These are phyloP conservation scores for Tenthredo distinguenda DNA, from an alignment of 2,888 invertebrate species.

Conservation along the genomic window DNA sequence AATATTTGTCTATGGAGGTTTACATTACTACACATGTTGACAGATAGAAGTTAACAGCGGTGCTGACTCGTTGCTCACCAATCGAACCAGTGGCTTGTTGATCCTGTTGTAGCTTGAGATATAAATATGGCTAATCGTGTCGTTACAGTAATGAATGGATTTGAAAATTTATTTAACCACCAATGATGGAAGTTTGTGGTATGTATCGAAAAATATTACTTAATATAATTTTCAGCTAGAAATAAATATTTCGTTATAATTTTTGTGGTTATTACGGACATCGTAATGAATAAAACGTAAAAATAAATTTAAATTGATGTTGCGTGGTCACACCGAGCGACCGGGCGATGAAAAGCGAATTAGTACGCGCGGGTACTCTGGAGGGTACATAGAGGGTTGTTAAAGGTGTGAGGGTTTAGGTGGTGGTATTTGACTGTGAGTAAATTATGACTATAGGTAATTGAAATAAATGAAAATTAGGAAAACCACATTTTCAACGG, in stretches of 20 bases:
- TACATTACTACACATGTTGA: conserved; percentile 7
- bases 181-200: not conserved
- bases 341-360: conserved; percentile 11
- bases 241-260: not conserved
- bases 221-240: not conserved
- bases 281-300: not conserved
- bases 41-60: not conserved
- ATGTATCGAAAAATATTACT: not conserved
- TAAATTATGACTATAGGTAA: conserved; percentile 27
- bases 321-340: conserved; percentile 5
- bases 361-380: conserved; percentile 20
- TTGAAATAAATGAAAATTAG: conserved; percentile 3
- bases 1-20: conserved; percentile 14
- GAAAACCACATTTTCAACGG: not conserved
- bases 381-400: conserved; percentile 10
- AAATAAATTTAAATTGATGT: conserved; percentile 31
- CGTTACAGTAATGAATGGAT: not conserved
- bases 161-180: not conserved
- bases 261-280: not conserved
- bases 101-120: not conserved
- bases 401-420: not conserved
- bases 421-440: conserved; percentile 4
- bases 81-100: not conserved
- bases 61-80: not conserved
- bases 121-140: not conserved